phyloP scores from a whole-genome alignment of 2,888 invertebrate genomes.

The Acleris cristana region DNA sequence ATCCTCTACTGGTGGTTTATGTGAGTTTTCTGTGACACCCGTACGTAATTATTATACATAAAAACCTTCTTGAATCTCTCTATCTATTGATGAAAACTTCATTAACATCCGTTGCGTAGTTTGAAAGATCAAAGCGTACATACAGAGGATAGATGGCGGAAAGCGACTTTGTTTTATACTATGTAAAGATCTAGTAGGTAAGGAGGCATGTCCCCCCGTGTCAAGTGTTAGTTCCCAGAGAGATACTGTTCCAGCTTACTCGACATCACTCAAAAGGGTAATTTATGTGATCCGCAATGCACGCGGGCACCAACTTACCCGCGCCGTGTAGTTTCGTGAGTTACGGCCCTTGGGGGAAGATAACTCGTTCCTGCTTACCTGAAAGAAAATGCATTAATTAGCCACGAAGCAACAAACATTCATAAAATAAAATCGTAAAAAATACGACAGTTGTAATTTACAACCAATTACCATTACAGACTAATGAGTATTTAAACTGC shows the following conservation, averaged over 20 bases:
- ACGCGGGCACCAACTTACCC: conserved; percentile 35
- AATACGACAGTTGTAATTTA: background rate
- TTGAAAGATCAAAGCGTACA: too few species aligned
- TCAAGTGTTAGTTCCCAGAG: conserved; percentile 22
- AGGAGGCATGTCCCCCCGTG: background rate
- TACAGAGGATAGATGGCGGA: too few species aligned
- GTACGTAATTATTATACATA: too few species aligned
- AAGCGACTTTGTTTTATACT: too few species aligned
- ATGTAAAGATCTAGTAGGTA: too few species aligned
- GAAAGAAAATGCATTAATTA: conserved; percentile 32
- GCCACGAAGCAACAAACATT: background rate
- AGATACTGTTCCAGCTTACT: conserved; percentile 34
- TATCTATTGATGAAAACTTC: too few species aligned
- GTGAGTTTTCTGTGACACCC: too few species aligned
- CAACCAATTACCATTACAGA: background rate
- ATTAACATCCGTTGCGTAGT: too few species aligned
- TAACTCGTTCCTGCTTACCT: conserved; percentile 33
- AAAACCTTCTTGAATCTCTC: too few species aligned
- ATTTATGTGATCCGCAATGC: conserved; percentile 36
- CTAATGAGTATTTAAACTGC: conserved; percentile 22
- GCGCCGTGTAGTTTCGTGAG: conserved; percentile 34
- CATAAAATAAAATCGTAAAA: background rate
- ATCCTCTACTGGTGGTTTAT: background rate
- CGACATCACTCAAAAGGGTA: conserved; percentile 36
- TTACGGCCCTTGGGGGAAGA: conserved; percentile 29